phyloP scores from a whole-genome alignment of 1,140 invertebrate genomes.

The Colletes latitarsis region DNA sequence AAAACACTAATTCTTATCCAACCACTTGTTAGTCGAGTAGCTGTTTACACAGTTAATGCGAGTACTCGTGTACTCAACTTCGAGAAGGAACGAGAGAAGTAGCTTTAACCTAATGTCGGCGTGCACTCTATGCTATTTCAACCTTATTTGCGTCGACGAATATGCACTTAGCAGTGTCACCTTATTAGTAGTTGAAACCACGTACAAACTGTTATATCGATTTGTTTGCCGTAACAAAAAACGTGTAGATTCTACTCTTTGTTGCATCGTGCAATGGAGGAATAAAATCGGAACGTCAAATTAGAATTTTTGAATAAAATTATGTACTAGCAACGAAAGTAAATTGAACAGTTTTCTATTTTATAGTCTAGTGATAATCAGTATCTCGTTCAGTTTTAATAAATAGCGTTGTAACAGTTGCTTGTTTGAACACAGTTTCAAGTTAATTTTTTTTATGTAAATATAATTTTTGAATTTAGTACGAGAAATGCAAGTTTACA shows the following conservation, averaged over 20 bases:
- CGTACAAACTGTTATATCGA: slow-evolving; percentile 54
- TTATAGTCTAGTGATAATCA: too few relatives aligned
- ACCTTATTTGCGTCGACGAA: slow-evolving; percentile 64
- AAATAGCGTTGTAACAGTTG: too few relatives aligned
- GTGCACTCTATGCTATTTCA: slow-evolving; percentile 64
- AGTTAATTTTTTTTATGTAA: too few relatives aligned
- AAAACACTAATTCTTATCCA: slow-evolving; percentile 73
- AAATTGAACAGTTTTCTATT: too few relatives aligned
- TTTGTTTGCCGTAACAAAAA: slow-evolving; percentile 29
- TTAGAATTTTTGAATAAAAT: too few relatives aligned
- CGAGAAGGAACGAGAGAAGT: slow-evolving; percentile 29
- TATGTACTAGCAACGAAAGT: too few relatives aligned
- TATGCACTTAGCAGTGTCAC: slow-evolving; percentile 52
- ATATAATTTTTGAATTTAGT: background rate
- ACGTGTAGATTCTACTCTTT: background rate
- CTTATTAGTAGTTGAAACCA: slow-evolving; percentile 48
- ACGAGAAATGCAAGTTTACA: slow-evolving; percentile 13
- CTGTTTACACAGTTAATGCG: slow-evolving; percentile 78
- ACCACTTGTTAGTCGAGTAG: slow-evolving; percentile 69
- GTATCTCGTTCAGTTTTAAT: too few relatives aligned
- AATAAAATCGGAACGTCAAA: background rate
- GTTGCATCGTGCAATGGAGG: background rate
- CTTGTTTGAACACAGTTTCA: too few relatives aligned
- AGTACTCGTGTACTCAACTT: slow-evolving; percentile 64
- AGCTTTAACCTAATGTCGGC: slow-evolving; percentile 61